phyloP scores from a whole-genome alignment of 2,797 vertebrate genomes.

The Chelidonichthys spinosus region DNA sequence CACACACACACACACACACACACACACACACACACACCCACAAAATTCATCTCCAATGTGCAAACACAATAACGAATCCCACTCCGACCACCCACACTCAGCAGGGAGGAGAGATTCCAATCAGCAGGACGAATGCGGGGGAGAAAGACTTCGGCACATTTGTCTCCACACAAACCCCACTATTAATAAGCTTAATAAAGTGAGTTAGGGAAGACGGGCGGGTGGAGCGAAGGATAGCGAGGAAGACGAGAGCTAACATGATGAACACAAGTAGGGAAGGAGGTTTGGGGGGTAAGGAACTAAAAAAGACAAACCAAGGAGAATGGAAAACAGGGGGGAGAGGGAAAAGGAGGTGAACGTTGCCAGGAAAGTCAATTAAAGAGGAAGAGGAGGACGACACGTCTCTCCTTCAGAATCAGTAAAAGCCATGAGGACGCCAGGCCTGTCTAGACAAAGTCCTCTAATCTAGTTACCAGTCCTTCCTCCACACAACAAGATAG shows the following conservation, averaged over 20 bases:
- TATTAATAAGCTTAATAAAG: slow-evolving; percentile 63
- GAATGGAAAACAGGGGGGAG: background rate
- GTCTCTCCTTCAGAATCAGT: slow-evolving; percentile 55
- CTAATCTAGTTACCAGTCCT: slow-evolving; percentile 73
- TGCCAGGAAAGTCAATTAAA: slow-evolving; percentile 36
- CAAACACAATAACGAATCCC: slow-evolving; percentile 54
- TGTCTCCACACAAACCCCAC: slow-evolving; percentile 49
- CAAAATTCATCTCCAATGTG: background rate
- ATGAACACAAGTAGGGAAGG: background rate
- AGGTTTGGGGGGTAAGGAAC: background rate
- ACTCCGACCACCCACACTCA: slow-evolving; percentile 72
- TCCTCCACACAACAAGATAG: slow-evolving; percentile 50
- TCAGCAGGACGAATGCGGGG: slow-evolving; percentile 63
- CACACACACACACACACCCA: slow-evolving; percentile 22
- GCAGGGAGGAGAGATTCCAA: slow-evolving; percentile 68
- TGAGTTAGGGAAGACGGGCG: slow-evolving; percentile 7
- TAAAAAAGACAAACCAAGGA: slow-evolving; percentile 4
- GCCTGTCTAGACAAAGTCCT: slow-evolving; percentile 72
- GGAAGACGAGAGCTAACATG: background rate
- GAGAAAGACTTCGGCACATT: slow-evolving; percentile 55
- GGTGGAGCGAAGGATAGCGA: background rate
- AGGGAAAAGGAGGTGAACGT: background rate
- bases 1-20: slow-evolving; percentile 26
- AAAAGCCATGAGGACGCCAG: slow-evolving; percentile 63
- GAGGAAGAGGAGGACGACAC: slow-evolving; percentile 39